phyloP scores from a whole-genome alignment of 2,113 vertebrate genomes.

The Saccopteryx bilineata region DNA sequence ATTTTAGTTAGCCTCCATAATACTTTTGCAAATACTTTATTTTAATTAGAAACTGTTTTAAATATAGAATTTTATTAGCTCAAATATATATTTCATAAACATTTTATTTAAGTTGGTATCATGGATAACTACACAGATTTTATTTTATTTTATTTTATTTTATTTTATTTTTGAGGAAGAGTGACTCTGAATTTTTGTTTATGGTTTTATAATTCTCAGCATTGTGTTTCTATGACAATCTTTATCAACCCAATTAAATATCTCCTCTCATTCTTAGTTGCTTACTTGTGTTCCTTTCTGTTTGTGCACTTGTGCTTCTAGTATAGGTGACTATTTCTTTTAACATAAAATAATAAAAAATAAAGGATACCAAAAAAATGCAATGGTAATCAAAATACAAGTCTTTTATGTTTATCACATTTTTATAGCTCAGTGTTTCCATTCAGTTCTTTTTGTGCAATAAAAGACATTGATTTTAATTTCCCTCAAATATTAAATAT shows the following conservation, averaged over 20 bases:
- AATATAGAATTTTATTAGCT: background rate
- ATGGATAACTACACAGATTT: background rate
- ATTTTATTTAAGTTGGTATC: background rate
- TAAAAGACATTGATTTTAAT: conserved; percentile 24
- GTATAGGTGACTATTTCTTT: background rate
- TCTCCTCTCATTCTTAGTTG: background rate
- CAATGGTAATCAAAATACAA: conserved; percentile 3
- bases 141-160: background rate
- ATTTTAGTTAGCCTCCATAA: background rate
- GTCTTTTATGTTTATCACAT: background rate
- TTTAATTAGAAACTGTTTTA: background rate
- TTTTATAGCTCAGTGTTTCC: background rate
- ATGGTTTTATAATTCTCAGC: background rate
- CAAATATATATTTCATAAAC: background rate
- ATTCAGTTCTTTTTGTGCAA: conserved; percentile 7
- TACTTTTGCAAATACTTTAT: background rate
- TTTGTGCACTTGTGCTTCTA: background rate
- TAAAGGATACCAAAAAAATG: background rate
- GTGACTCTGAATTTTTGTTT: background rate
- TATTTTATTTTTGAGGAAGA: background rate
- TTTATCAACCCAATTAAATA: background rate
- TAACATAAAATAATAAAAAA: conserved; percentile 26
- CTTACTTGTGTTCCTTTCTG: background rate
- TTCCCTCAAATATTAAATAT: background rate
- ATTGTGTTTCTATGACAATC: background rate